Evolutionary conservation across 2,888 invertebrate genomes (phyloP).

Genomic region (Salticus scenicus): DNA sequence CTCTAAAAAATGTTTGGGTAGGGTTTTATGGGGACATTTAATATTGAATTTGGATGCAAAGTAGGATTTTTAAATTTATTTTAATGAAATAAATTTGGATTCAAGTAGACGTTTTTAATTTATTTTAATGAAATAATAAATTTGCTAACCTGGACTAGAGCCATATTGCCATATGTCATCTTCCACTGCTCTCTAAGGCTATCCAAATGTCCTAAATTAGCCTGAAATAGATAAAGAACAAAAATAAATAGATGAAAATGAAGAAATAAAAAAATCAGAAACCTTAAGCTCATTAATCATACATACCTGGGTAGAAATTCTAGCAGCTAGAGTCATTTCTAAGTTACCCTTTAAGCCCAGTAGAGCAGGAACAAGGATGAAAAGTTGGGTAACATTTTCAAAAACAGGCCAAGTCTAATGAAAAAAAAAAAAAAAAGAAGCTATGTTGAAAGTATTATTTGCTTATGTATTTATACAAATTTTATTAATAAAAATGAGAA

Average conservation of each 20-base stretch:
- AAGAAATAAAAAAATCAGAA: neutral
- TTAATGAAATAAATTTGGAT: too few relatives aligned
- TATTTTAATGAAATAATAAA: neutral
- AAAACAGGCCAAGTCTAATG: constrained; percentile 76
- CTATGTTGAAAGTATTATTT: too few relatives aligned
- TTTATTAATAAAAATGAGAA: too few relatives aligned
- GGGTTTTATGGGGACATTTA: too few relatives aligned
- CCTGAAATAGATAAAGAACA: constrained; percentile 73
- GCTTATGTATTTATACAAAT: too few relatives aligned
- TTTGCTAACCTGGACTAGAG: constrained; percentile 77
- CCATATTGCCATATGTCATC: constrained; percentile 78
- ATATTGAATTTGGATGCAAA: too few relatives aligned
- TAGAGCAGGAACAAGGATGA: constrained; percentile 74
- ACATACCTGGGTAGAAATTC: constrained; percentile 73
- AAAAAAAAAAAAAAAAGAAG: neutral
- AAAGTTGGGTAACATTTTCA: constrained; percentile 67
- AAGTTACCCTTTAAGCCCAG: constrained; percentile 80
- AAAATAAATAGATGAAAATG: constrained; percentile 3
- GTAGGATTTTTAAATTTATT: too few relatives aligned
- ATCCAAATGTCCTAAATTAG: constrained; percentile 78
- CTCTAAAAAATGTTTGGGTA: too few relatives aligned
- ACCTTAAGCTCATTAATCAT: too few relatives aligned
- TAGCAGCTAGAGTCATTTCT: constrained; percentile 79
- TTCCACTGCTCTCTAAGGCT: constrained; percentile 75
- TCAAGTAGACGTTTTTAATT: too few relatives aligned